phyloP scores from a whole-genome alignment of 2,797 vertebrate species.

The Microctenopoma steveboyesi region DNA sequence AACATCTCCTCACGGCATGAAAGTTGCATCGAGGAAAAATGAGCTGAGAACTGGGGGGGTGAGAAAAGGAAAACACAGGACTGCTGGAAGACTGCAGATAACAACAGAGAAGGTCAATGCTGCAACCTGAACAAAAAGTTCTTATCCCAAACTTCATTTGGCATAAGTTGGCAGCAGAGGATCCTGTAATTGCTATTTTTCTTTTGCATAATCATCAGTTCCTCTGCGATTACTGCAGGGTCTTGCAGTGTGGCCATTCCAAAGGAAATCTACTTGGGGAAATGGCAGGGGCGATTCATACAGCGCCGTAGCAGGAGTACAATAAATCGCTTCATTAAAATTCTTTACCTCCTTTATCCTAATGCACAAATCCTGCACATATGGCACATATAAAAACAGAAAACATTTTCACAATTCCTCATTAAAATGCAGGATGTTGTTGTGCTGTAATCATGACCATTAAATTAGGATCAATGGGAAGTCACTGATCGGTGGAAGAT shows the following conservation, averaged over 20 bases:
- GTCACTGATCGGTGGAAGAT: constrained; percentile 6
- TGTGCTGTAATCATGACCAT: neutral
- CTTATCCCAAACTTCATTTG: constrained; percentile 11
- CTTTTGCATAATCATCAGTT: constrained; percentile 34
- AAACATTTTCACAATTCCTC: constrained; percentile 4
- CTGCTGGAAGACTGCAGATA: constrained; percentile 38
- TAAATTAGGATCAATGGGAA: neutral
- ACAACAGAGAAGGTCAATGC: constrained; percentile 31
- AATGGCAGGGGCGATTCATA: neutral
- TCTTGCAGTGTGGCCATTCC: constrained; percentile 2
- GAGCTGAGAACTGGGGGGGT: constrained; percentile 6
- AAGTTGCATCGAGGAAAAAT: constrained; percentile 19
- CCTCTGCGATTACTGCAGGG: constrained; percentile 1
- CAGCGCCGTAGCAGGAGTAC: neutral
- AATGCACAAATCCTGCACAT: neutral
- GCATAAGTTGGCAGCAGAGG: neutral
- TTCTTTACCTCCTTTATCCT: neutral
- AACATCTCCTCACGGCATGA: constrained; percentile 21
- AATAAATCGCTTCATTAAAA: constrained; percentile 1
- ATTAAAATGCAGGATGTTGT: neutral
- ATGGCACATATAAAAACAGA: neutral
- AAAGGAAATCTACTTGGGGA: neutral
- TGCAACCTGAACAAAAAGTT: constrained; percentile 28
- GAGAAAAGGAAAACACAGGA: constrained; percentile 30
- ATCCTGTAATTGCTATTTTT: constrained; percentile 7